Conservation (phyloP, 2,113 vertebrate species). For the Ophthalmotilapia sp. region DNA sequence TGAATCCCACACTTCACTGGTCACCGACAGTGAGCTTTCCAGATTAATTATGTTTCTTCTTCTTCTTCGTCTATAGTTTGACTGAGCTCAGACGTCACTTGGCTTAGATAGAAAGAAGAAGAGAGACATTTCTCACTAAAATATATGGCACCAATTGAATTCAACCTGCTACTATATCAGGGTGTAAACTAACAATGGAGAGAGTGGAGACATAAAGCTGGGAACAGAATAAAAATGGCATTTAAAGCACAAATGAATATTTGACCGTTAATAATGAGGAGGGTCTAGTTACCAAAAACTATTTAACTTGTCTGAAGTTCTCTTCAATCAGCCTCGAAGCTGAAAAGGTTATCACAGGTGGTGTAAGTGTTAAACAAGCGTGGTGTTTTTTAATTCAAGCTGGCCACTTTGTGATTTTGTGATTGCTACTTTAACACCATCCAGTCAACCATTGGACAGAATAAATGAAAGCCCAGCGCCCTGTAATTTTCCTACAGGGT, state of each 20-base stretch:
- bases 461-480: rapidly evolving
- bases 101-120: background rate
- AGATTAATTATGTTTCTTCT: background rate
- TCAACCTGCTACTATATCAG: background rate
- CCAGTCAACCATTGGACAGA: background rate
- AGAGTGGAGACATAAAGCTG: background rate
- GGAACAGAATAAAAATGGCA: background rate
- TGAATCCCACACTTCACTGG: background rate
- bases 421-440: background rate
- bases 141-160: background rate
- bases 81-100: background rate
- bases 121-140: background rate
- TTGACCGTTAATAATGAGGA: background rate
- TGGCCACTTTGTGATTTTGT: background rate
- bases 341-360: background rate
- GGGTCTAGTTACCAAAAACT: background rate
- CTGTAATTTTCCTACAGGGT: background rate
- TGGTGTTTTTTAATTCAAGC: background rate
- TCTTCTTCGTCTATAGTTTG: background rate
- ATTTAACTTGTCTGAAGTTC: background rate
- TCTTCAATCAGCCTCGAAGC: background rate
- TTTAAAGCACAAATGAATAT: background rate
- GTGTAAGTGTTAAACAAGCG: background rate
- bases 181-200: background rate
- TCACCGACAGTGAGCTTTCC: background rate